phyloP scores from a whole-genome alignment of 2,113 vertebrate species.

The Theropithecus gelada region DNA sequence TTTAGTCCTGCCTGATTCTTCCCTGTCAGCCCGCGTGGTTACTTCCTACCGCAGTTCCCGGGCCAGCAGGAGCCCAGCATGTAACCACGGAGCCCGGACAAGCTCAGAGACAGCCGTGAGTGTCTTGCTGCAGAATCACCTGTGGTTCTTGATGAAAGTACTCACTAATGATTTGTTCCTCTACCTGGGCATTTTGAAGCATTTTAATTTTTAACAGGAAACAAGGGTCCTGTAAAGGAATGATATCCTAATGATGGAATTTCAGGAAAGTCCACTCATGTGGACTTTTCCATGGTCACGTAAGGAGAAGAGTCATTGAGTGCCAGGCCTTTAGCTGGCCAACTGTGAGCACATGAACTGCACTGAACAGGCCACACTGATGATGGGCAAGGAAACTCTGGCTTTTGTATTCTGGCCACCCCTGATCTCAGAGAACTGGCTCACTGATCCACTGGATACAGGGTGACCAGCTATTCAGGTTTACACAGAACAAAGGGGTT shows the following conservation, averaged over 20 bases:
- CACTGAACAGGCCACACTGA: rapidly evolving
- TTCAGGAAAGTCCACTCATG: background rate
- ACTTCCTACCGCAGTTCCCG: background rate
- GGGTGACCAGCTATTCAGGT: background rate
- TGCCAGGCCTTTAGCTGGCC: background rate
- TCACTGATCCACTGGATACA: background rate
- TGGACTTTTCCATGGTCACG: background rate
- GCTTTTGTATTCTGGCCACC: no score
- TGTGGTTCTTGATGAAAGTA: background rate
- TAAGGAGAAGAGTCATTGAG: background rate
- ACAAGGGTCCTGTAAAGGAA: background rate
- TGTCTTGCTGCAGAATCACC: background rate
- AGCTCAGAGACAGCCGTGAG: background rate
- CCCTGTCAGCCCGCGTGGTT: background rate
- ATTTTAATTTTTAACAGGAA: background rate
- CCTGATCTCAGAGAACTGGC: rapidly evolving
- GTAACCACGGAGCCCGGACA: no score
- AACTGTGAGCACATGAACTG: background rate
- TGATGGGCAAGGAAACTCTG: background rate
- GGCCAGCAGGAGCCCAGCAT: background rate
- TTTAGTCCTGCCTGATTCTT: background rate
- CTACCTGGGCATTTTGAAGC: background rate
- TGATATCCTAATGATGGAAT: background rate
- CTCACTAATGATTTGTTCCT: background rate
- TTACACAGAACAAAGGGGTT: background rate